Conservation (phyloP, 30 jellyfish, hydroid and myxozoan genomes). For the Chrysaora quinquecirrha region DNA sequence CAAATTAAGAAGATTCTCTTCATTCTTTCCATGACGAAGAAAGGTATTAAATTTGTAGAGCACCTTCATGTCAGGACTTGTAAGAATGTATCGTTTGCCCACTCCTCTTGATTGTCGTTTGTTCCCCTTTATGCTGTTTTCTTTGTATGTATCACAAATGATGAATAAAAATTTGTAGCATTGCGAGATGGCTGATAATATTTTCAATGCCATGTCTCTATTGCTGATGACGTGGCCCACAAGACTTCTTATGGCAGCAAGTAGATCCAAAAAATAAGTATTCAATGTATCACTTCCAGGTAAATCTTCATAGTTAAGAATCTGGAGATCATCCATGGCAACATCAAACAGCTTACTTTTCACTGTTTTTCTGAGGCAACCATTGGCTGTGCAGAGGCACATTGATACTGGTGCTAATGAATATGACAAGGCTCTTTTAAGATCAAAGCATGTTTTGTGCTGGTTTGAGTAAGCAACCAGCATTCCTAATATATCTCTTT, state of each 20-base stretch:
- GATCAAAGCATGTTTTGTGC: constrained; percentile 26
- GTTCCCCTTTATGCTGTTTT: constrained; percentile 5
- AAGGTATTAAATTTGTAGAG: background rate
- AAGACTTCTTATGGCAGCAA: constrained; percentile 28
- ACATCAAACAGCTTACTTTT: constrained; percentile 28
- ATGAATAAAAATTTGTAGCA: constrained; percentile 3
- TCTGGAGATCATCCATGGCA: constrained; percentile 36
- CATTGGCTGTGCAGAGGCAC: constrained; percentile 50
- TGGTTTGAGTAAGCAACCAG: constrained; percentile 29
- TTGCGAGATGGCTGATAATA: background rate
- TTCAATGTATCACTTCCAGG: constrained; percentile 5
- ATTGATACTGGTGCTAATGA: constrained; percentile 41
- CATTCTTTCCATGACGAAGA: background rate
- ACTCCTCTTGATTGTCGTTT: constrained; percentile 5
- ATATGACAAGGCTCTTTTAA: constrained; percentile 23
- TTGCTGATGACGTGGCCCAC: background rate
- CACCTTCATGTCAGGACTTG: constrained; percentile 20
- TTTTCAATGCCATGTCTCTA: background rate
- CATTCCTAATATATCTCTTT: constrained; percentile 45
- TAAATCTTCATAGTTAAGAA: constrained; percentile 16
- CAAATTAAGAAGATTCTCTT: no score
- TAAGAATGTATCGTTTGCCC: background rate
- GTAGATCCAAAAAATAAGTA: constrained; percentile 33
- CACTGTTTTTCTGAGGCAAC: constrained; percentile 15
- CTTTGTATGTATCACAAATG: constrained; percentile 15